Percentiles rank a stretch among this genome's conserved stretches.
phyloP scores from a whole-genome alignment of 2,113 vertebrate genomes.

The Notarius quadriscutis region DNA sequence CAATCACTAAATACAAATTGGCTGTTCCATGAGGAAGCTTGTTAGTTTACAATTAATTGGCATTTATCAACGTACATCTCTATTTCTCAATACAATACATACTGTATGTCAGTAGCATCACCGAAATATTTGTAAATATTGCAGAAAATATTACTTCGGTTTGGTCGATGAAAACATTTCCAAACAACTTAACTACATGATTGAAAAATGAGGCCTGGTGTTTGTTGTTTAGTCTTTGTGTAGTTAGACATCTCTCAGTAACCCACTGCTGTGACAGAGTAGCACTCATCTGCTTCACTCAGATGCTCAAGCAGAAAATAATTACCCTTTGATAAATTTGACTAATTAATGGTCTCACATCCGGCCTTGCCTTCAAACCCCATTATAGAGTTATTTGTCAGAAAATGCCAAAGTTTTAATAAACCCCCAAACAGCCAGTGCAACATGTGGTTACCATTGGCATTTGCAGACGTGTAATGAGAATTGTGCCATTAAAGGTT shows the following conservation, averaged over 20 bases:
- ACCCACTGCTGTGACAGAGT: not conserved
- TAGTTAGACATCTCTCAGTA: conserved; percentile 2
- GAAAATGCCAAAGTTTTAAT: conserved; percentile 77
- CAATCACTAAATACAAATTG: not conserved
- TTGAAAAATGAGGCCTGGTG: not conserved
- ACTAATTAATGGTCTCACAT: conserved; percentile 62
- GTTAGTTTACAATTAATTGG: not conserved
- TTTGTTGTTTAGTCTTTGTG: not conserved
- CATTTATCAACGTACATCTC: not conserved
- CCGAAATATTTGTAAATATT: not conserved
- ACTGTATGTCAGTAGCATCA: not conserved
- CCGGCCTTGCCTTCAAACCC: conserved; percentile 55
- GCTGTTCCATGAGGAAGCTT: not conserved
- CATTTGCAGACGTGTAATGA: conserved; percentile 74
- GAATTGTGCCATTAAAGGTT: conserved; percentile 77
- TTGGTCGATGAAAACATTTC: not conserved
- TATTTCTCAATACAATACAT: not conserved
- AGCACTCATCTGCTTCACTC: not conserved
- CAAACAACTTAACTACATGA: not conserved
- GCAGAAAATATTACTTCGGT: not conserved
- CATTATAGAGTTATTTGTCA: conserved; percentile 73
- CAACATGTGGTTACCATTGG: conserved; percentile 68
- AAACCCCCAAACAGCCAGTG: conserved; percentile 70
- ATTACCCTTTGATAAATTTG: conserved; percentile 63
- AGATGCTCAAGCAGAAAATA: conserved; percentile 35